These are phyloP conservation scores for Chiloscyllium plagiosum DNA, from an alignment of 2,113 vertebrate species.

Conservation along the genomic window DNA sequence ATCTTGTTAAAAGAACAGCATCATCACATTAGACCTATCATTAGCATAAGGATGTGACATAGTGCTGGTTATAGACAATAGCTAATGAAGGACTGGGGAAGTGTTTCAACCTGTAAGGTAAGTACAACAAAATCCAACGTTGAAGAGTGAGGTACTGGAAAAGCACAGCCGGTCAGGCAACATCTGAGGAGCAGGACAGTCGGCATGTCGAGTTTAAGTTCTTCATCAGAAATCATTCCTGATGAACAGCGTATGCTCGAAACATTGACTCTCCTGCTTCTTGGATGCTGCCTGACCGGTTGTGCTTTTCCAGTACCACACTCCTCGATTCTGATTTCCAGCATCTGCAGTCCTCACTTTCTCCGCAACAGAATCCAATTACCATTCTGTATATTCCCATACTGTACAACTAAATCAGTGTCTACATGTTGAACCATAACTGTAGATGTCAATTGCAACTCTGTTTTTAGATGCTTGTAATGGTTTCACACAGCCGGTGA, in stretches of 20 bases:
- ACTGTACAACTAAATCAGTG: background rate
- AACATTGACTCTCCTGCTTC: too few species aligned
- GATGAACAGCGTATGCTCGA: too few species aligned
- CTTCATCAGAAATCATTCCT: too few species aligned
- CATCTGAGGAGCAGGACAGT: too few species aligned
- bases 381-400: background rate
- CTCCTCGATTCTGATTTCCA: too few species aligned
- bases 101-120: background rate
- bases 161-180: too few species aligned
- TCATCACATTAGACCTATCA: background rate
- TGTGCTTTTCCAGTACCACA: too few species aligned
- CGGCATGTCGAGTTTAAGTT: too few species aligned
- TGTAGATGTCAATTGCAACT: background rate
- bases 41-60: background rate
- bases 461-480: background rate
- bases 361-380: background rate
- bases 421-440: constrained; percentile 1
- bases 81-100: background rate
- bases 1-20: too few species aligned
- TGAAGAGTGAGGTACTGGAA: too few species aligned
- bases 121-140: background rate
- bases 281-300: too few species aligned
- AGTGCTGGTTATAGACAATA: background rate
- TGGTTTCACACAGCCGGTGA: background rate
- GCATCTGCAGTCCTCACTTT: too few species aligned